A percentile compares a stretch with the other conserved stretches of the same genome.
phyloP scores from a whole-genome alignment of 2,113 vertebrate genomes.

The Gracilinanus agilis region DNA sequence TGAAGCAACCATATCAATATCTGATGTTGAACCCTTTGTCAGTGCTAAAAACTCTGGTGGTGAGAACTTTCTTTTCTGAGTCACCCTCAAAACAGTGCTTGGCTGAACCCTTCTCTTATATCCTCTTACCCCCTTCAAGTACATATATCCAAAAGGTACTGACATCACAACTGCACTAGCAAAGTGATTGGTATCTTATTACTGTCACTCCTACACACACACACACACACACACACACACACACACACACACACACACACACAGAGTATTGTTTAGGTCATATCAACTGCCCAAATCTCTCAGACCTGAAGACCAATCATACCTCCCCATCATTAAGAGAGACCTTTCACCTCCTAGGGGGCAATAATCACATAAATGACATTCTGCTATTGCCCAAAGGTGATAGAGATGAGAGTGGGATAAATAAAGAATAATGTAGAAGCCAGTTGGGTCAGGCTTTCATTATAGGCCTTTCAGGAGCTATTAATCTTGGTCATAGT shows the following conservation, averaged over 20 bases:
- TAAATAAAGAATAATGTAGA: constrained; percentile 94
- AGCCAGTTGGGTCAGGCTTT: constrained; percentile 93
- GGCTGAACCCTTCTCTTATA: background rate
- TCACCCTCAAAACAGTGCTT: background rate
- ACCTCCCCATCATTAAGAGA: constrained; percentile 81
- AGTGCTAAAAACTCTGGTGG: background rate
- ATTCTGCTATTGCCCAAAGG: constrained; percentile 90
- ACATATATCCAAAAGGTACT: background rate
- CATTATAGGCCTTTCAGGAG: constrained; percentile 95
- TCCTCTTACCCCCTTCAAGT: background rate
- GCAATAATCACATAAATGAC: constrained; percentile 90
- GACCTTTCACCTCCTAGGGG: constrained; percentile 81
- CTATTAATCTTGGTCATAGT: constrained; percentile 95
- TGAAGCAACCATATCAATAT: background rate
- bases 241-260: too few species aligned
- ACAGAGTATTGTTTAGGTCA: background rate
- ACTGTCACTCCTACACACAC: background rate
- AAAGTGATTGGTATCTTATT: background rate
- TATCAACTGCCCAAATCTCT: constrained; percentile 69
- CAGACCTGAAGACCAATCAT: constrained; percentile 67
- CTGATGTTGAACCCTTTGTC: background rate
- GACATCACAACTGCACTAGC: background rate
- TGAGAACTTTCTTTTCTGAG: background rate
- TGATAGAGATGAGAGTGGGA: constrained; percentile 92
- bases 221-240: background rate